These are phyloP conservation scores for Synergus laeviventris DNA, from an alignment of 2,888 invertebrate species.

Conservation along the genomic window DNA sequence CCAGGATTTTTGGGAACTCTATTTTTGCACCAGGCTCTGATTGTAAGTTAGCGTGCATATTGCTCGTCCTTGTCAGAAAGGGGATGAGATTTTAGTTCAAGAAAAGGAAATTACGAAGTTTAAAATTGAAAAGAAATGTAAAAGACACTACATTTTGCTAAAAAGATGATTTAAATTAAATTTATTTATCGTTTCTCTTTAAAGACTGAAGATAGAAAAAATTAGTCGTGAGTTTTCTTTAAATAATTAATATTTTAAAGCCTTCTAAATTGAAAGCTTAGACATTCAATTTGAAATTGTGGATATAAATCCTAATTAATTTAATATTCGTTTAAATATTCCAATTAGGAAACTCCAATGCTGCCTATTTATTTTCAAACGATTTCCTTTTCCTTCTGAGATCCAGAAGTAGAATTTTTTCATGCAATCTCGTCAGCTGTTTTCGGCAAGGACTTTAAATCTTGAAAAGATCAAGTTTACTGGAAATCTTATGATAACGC, in stretches of 20 bases:
- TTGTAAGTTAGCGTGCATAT: constrained; percentile 15
- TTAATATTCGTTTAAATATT: background rate
- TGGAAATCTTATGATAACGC: constrained; percentile 12
- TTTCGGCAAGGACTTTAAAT: constrained; percentile 4
- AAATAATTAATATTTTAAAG: background rate
- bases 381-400: background rate
- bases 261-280: too few relatives aligned
- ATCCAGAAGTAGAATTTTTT: background rate
- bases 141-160: background rate
- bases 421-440: background rate
- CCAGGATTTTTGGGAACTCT: constrained; percentile 18
- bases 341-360: background rate
- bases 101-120: background rate
- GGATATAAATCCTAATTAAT: background rate
- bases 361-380: background rate
- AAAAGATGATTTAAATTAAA: background rate
- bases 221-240: background rate
- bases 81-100: background rate
- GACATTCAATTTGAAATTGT: background rate
- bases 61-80: constrained; percentile 8
- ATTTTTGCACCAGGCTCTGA: constrained; percentile 39
- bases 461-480: constrained; percentile 23
- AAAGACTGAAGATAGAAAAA: background rate
- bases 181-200: background rate
- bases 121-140: background rate